Evolutionary conservation across 2,888 invertebrate species (phyloP), one percentile per base, ranked within the genome.

Genomic region (Callimorpha dominula): DNA sequence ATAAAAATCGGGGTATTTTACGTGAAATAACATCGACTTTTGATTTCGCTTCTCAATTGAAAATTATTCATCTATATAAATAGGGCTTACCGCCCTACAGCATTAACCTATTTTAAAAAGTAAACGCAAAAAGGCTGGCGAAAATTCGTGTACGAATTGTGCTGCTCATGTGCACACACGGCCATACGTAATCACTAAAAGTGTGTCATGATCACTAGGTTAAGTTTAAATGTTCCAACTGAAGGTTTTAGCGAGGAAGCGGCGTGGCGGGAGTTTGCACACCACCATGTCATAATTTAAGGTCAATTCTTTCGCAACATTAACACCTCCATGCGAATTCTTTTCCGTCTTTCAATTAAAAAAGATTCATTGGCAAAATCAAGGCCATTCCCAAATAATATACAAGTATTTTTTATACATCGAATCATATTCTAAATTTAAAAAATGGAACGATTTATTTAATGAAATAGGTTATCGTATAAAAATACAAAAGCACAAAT

Each of bases 191-290:
- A 95, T 94, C 95, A 91, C 85, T 85, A 86, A 90, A 95, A 93
- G 94, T 95, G 86, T 95, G 96, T 95, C 96, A 96, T 95, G 95
- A 95, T 94, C 95, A 96, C 92, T 96, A 90, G 96, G 96, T 96
- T 94, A 96, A 95, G 95, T 96, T 96, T 95, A 95, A 94, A 94
- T 91, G 83, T 81, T 82, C 73, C 80, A 91, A 91, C 77, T 75
- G 83, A 83, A 83, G 83, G 83, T 83, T 83, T 82, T 77, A 77
- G 74, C 70, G 50, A 69, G 66, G 77, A 65, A 73, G 74, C 78
- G 68, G 71, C 50, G 68, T 64, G 66, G 73, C 62, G 74, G 62
- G 72, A 67, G 43, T 17, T 68, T 60, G 68, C 70, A 72, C 75
- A 76, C 67, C 83, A 81, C 80, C 83, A 77, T 82, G 75, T 71